Evolutionary conservation across 2,113 vertebrate genomes (phyloP).

Genomic region (Osmerus mordax): DNA sequence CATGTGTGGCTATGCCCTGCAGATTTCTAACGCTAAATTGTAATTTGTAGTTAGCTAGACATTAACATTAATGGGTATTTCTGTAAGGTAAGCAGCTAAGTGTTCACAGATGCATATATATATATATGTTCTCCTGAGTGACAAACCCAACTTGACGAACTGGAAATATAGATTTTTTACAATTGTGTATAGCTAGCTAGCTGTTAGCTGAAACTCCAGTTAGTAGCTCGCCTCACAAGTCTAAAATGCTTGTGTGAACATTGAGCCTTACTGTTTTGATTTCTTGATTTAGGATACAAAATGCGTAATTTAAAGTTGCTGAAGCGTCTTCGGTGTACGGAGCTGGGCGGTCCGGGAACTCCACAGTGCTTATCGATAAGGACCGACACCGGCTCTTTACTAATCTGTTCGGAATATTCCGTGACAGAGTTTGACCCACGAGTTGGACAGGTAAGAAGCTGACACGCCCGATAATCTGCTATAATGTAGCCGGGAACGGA

Average conservation of each 20-base stretch:
- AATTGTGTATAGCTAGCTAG: not conserved
- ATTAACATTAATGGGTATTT: too few relatives aligned
- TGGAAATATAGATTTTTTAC: too few relatives aligned
- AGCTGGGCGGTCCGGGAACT: conserved; percentile 64
- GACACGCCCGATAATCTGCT: too few relatives aligned
- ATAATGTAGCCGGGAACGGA: not conserved
- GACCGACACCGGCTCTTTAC: conserved; percentile 67
- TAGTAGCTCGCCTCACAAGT: not conserved
- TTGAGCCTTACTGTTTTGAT: not conserved
- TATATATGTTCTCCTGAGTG: too few relatives aligned
- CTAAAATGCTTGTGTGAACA: not conserved
- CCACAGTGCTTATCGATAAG: conserved; percentile 77
- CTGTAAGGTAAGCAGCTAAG: too few relatives aligned
- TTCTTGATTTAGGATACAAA: conserved; percentile 16
- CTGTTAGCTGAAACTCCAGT: not conserved
- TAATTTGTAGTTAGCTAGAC: too few relatives aligned
- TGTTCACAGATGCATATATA: too few relatives aligned
- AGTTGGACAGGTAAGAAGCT: conserved; percentile 61
- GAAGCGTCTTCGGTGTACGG: conserved; percentile 58
- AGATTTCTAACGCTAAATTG: too few relatives aligned
- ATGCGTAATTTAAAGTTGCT: conserved; percentile 90
- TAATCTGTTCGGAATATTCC: conserved; percentile 76
- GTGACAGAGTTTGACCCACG: conserved; percentile 76
- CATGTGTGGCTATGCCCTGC: not conserved
- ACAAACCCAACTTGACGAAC: too few relatives aligned